These are phyloP conservation scores for Enoplosus armatus DNA, from an alignment of 2,797 vertebrate species.

Conservation along the genomic window DNA sequence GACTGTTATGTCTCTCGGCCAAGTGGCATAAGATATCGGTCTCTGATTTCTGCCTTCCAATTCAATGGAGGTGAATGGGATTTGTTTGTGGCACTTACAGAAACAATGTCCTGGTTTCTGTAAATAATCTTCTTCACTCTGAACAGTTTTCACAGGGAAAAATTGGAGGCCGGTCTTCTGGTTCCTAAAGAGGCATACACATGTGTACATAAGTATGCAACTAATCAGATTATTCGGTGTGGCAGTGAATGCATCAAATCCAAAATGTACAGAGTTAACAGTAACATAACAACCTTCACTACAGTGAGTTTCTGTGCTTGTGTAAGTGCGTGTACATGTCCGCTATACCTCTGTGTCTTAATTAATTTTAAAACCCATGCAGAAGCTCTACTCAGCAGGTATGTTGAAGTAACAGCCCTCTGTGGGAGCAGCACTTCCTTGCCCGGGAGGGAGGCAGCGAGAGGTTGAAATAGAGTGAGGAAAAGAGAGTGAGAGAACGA, in stretches of 20 bases:
- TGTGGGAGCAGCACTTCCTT: constrained; percentile 24
- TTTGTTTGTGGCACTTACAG: background rate
- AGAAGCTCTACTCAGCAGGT: constrained; percentile 45
- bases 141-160: background rate
- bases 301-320: background rate
- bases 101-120: background rate
- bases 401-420: constrained; percentile 45
- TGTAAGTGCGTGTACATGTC: too few relatives aligned
- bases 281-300: constrained; percentile 2
- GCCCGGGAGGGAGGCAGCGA: constrained; percentile 6
- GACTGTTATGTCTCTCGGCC: background rate
- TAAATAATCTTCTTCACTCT: background rate
- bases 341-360: constrained; percentile 56
- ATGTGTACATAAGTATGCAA: too few relatives aligned
- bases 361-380: constrained; percentile 51
- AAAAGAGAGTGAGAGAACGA: background rate
- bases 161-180: background rate
- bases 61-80: background rate
- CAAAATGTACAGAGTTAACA: background rate
- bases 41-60: background rate
- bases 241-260: too few relatives aligned
- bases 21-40: background rate
- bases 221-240: background rate
- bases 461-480: background rate
- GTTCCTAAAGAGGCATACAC: too few relatives aligned